Evolutionary conservation across 2,113 vertebrate species (phyloP).

Genomic region (Empidonax traillii): DNA sequence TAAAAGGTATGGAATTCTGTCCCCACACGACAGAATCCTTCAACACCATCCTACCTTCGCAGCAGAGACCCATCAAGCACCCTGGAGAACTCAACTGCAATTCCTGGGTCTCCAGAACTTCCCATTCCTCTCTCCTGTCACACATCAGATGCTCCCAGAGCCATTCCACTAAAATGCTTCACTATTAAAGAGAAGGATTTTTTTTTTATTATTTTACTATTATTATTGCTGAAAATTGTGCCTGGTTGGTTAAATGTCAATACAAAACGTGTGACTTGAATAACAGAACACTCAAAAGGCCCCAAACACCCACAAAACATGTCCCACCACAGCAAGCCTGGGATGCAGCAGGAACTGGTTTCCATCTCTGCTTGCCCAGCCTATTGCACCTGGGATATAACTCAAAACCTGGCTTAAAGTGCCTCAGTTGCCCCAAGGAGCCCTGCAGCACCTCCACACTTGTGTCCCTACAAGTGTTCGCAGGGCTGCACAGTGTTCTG

Average conservation of each 20-base stretch:
- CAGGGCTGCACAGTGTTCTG: not conserved
- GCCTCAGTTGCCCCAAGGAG: not conserved
- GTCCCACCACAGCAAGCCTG: not conserved
- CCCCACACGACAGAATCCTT: not conserved
- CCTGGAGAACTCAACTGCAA: not conserved
- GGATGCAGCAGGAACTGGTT: not conserved
- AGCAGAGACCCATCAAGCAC: not conserved
- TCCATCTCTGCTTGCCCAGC: not conserved
- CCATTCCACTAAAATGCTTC: not conserved
- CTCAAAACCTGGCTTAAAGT: not conserved
- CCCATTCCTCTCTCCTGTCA: fast-evolving
- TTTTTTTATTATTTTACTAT: not conserved
- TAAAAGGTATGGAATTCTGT: constrained; percentile 9
- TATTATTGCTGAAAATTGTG: not conserved
- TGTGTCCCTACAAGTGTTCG: not conserved
- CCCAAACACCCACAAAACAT: not conserved
- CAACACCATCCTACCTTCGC: not conserved
- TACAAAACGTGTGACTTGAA: not conserved
- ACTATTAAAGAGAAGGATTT: not conserved
- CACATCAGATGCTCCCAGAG: not conserved
- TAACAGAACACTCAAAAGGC: not conserved
- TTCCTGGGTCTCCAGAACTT: not conserved
- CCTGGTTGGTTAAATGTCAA: not conserved
- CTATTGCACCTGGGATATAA: not conserved
- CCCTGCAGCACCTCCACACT: not conserved